Evolutionary conservation across 2,888 invertebrate genomes (phyloP).

Genomic region (Drosophila mimetica): DNA sequence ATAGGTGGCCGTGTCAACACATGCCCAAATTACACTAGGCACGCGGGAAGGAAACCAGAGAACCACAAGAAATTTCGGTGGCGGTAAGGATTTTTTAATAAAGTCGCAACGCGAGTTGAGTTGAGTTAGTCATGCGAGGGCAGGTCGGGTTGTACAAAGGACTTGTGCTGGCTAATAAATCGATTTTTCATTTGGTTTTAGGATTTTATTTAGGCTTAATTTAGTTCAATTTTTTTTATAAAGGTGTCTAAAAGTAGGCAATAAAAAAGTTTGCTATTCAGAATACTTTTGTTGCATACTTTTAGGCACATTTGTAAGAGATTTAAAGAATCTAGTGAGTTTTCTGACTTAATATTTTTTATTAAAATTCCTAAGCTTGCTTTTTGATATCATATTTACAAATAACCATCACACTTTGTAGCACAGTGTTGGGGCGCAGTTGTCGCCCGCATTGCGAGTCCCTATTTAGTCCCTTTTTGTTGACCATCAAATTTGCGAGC

Average conservation of each 20-base stretch:
- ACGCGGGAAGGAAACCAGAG: conserved; percentile 27
- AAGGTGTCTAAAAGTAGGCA: too few species aligned
- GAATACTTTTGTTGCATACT: too few species aligned
- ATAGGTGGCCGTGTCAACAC: conserved; percentile 63
- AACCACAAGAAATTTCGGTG: conserved; percentile 10
- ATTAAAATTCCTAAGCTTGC: neutral
- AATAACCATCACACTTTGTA: conserved; percentile 1
- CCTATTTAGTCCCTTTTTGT: conserved; percentile 19
- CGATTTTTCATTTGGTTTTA: conserved; percentile 15
- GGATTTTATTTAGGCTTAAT: too few species aligned
- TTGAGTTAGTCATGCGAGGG: conserved; percentile 31
- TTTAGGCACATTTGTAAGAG: too few species aligned
- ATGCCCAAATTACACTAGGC: conserved; percentile 63
- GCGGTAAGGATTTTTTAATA: conserved; percentile 28
- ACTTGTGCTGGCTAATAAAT: conserved; percentile 8
- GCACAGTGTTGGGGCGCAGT: conserved; percentile 36
- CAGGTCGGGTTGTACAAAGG: neutral
- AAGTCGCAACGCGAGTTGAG: conserved; percentile 20
- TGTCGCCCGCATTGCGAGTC: conserved; percentile 8
- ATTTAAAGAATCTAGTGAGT: too few species aligned
- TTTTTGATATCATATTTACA: neutral
- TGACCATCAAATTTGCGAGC: conserved; percentile 41
- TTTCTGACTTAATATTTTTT: too few species aligned
- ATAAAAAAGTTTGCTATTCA: too few species aligned
- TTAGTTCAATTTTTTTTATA: too few species aligned